Evolutionary conservation across 2,113 vertebrate genomes (phyloP).

Genomic region (Balaenoptera acutorostrata): DNA sequence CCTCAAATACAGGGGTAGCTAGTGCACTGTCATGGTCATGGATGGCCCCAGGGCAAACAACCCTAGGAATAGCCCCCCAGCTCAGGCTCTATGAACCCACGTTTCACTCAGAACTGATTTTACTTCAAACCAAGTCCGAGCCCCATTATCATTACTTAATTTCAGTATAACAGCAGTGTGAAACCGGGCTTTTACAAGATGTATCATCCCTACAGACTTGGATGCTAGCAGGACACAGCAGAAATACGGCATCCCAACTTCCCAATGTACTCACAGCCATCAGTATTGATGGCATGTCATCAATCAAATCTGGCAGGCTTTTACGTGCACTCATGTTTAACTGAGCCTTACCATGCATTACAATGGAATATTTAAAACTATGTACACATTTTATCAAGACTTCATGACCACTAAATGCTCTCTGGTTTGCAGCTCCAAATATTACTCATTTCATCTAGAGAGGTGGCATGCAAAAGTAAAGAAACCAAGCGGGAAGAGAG

Average conservation of each 20-base stretch:
- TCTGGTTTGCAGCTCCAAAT: conserved; percentile 74
- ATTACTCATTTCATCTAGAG: conserved; percentile 62
- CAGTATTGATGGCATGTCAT: conserved; percentile 78
- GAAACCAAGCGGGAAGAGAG: background rate
- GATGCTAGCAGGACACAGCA: conserved; percentile 79
- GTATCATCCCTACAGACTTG: conserved; percentile 76
- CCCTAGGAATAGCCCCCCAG: background rate
- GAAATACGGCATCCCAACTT: conserved; percentile 76
- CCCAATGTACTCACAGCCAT: conserved; percentile 69
- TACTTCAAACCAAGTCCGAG: conserved; percentile 64
- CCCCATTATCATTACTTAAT: conserved; percentile 80
- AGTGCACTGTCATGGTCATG: background rate
- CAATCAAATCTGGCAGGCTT: conserved; percentile 81
- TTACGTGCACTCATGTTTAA: conserved; percentile 82
- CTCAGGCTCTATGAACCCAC: background rate
- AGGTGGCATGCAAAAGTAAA: conserved; percentile 24
- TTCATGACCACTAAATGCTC: conserved; percentile 77
- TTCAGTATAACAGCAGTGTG: conserved; percentile 61
- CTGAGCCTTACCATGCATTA: conserved; percentile 79
- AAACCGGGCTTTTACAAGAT: conserved; percentile 75
- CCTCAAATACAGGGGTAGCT: background rate
- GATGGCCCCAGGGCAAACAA: background rate
- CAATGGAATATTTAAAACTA: conserved; percentile 80
- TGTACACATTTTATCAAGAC: conserved; percentile 78
- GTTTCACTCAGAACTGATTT: conserved; percentile 68